Conservation (phyloP, 2,888 invertebrate genomes). For the Lamellibrachia columna region DNA sequence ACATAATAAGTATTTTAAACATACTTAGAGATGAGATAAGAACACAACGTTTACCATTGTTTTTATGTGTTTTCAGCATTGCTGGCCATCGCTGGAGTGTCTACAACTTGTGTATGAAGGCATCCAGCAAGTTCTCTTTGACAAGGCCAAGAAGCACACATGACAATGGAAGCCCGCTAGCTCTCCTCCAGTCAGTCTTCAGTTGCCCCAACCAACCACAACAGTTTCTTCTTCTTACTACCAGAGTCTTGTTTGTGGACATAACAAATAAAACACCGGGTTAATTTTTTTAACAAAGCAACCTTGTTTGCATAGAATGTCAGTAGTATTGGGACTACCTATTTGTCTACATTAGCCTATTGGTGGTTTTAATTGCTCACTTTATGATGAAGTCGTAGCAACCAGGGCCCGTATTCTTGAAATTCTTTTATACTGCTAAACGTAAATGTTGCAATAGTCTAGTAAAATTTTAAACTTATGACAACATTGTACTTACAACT, state of each 20-base stretch:
- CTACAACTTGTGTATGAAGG: slow-evolving; percentile 19
- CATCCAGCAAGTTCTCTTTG: neutral
- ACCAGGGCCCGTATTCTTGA: neutral
- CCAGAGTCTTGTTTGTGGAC: neutral
- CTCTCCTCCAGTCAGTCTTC: neutral
- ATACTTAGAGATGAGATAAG: too few species aligned
- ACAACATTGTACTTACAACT: neutral
- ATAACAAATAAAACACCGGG: neutral
- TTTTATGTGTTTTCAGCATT: slow-evolving; percentile 24
- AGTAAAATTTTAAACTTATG: neutral
- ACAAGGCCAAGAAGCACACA: neutral
- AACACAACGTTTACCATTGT: neutral
- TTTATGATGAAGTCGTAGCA: neutral
- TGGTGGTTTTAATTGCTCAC: neutral
- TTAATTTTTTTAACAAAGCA: neutral
- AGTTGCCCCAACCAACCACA: neutral
- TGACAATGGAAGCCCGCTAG: neutral
- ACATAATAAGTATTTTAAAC: too few species aligned
- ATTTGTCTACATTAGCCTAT: neutral
- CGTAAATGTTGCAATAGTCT: neutral
- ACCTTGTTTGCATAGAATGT: neutral
- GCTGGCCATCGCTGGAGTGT: slow-evolving; percentile 33
- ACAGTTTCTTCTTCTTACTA: neutral
- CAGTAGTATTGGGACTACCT: neutral
- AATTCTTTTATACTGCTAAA: neutral